Conservation (phyloP, 2,113 vertebrate species). For the Dasyornis broadbenti region DNA sequence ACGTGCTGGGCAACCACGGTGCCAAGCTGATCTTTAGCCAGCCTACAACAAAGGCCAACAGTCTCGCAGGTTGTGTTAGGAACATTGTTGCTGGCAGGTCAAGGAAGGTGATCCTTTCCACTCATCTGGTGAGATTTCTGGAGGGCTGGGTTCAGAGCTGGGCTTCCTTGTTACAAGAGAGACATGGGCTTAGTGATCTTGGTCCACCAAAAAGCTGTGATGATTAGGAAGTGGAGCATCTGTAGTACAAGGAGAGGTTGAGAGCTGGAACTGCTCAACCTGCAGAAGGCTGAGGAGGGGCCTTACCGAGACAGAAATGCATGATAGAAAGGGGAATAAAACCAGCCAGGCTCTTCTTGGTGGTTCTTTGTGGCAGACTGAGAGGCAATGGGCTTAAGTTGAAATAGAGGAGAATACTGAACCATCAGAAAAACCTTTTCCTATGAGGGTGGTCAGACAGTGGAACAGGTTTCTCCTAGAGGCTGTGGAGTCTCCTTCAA, state of each 20-base stretch:
- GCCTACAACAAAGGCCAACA: rapidly evolving
- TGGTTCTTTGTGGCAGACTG: neutral
- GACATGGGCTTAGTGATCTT: rapidly evolving
- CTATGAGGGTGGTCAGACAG: neutral
- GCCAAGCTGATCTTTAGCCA: neutral
- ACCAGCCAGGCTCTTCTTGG: neutral
- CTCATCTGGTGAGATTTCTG: too few species aligned
- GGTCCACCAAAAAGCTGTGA: neutral
- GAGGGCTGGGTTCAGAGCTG: neutral
- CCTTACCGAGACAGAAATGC: rapidly evolving
- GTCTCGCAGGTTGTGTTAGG: neutral
- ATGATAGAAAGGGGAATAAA: neutral
- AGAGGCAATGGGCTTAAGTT: neutral
- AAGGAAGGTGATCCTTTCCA: neutral
- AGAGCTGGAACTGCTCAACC: neutral
- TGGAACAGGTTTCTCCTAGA: neutral
- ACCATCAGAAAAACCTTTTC: neutral
- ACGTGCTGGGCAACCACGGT: rapidly evolving
- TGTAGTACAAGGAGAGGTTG: neutral
- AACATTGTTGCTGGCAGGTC: neutral
- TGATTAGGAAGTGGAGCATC: neutral
- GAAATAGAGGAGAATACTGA: neutral
- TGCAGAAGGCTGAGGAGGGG: too few species aligned
- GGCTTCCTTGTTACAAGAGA: neutral
- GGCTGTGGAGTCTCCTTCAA: neutral